A percentile compares a stretch with the other conserved stretches of the same genome.
Evolutionary conservation across 2,797 vertebrate species (phyloP).

Genomic region (Bovichtus diacanthus): DNA sequence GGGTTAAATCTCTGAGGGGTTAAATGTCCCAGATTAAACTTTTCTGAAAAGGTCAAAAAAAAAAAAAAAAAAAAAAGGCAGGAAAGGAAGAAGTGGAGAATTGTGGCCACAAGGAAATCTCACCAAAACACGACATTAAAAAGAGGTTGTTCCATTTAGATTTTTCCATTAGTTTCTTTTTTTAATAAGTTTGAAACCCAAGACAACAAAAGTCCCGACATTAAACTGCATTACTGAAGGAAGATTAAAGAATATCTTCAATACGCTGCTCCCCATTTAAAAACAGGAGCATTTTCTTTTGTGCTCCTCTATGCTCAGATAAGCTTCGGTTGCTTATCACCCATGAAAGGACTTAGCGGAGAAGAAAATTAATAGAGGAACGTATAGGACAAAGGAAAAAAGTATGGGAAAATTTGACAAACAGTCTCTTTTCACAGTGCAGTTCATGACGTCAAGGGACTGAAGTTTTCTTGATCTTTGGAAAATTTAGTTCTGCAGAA

Average conservation of each 20-base stretch:
- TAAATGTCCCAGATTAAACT: constrained; percentile 33
- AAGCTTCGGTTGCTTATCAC: constrained; percentile 38
- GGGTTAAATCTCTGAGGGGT: constrained; percentile 39
- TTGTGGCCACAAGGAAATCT: constrained; percentile 33
- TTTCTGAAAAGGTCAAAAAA: constrained; percentile 23
- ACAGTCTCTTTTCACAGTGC: neutral
- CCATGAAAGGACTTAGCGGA: neutral
- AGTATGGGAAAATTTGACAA: neutral
- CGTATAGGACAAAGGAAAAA: neutral
- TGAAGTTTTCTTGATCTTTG: constrained; percentile 5
- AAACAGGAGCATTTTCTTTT: constrained; percentile 29
- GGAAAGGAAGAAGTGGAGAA: constrained; percentile 19
- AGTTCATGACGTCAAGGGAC: constrained; percentile 36
- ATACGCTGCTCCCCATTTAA: constrained; percentile 28
- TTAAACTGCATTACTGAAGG: constrained; percentile 40
- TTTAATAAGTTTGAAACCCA: constrained; percentile 13
- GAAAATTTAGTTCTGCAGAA: constrained; percentile 7
- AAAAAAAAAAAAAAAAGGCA: too few species aligned
- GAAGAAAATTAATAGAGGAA: neutral
- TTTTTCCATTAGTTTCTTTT: constrained; percentile 2
- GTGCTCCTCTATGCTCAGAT: constrained; percentile 8
- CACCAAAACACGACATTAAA: neutral
- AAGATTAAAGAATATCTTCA: constrained; percentile 37
- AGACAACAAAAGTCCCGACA: constrained; percentile 40
- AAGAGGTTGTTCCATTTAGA: neutral